These are phyloP conservation scores for Anas capensis DNA, from an alignment of 2,797 vertebrate genomes.

Conservation along the genomic window DNA sequence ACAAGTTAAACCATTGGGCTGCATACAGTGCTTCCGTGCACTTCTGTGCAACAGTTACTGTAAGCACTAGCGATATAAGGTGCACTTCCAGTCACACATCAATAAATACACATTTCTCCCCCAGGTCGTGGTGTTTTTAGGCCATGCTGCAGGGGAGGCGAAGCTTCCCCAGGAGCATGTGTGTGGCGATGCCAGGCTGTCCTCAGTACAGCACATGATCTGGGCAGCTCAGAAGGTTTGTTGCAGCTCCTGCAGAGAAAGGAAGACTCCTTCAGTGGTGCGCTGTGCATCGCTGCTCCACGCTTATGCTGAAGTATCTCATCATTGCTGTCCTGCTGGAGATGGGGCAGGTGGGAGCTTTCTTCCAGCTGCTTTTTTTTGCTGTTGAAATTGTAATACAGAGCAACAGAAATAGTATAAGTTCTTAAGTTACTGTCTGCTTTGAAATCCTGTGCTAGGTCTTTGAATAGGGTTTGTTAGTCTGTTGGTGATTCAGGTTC, in stretches of 20 bases:
- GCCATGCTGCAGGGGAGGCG: not conserved
- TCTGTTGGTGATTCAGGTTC: not conserved
- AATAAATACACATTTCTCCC: not conserved
- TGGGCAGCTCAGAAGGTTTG: not conserved
- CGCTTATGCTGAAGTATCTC: not conserved
- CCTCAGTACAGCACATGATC: fast-evolving
- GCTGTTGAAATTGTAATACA: no score
- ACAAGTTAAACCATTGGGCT: not conserved
- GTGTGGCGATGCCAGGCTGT: not conserved
- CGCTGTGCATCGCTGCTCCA: not conserved
- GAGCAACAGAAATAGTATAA: not conserved
- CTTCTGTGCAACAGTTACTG: no score
- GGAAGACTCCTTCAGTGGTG: not conserved
- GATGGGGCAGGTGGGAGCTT: fast-evolving
- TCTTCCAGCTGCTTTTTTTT: not conserved
- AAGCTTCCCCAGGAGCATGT: fast-evolving
- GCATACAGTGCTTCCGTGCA: not conserved
- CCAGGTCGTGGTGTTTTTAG: not conserved
- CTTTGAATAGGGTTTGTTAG: not conserved
- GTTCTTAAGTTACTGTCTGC: not conserved
- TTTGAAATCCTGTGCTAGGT: not conserved
- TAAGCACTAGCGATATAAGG: not conserved
- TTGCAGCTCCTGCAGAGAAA: not conserved
- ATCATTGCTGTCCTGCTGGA: not conserved
- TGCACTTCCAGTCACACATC: not conserved